Evolutionary conservation across 2,113 vertebrate genomes (phyloP).

Genomic region (Dolichotis patagonum): DNA sequence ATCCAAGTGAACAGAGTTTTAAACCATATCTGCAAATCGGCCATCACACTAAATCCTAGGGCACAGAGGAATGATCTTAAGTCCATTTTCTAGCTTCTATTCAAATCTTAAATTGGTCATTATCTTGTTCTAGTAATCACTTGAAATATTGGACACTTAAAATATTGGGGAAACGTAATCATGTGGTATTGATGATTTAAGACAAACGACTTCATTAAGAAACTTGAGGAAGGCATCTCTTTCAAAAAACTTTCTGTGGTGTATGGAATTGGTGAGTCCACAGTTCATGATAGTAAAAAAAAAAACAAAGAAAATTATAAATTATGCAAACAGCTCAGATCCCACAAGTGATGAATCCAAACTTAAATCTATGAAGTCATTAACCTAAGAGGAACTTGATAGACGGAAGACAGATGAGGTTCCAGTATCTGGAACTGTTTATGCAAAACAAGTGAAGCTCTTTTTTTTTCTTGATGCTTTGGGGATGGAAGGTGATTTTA

Average conservation of each 20-base stretch:
- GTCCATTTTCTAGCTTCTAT: neutral
- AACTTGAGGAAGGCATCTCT: slow-evolving; percentile 80
- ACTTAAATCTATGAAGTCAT: slow-evolving; percentile 82
- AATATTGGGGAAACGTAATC: slow-evolving; percentile 81
- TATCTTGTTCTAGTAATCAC: slow-evolving; percentile 5
- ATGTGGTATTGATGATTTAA: slow-evolving; percentile 82
- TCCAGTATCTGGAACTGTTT: slow-evolving; percentile 79
- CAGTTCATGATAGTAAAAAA: slow-evolving; percentile 81
- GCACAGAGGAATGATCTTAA: neutral
- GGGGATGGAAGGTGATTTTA: slow-evolving; percentile 82
- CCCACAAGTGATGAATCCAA: slow-evolving; percentile 78
- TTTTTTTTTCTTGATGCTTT: slow-evolving; percentile 77
- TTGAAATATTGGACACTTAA: slow-evolving; percentile 40
- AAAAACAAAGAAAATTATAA: slow-evolving; percentile 83
- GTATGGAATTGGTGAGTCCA: slow-evolving; percentile 82
- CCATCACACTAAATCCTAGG: neutral
- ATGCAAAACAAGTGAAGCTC: slow-evolving; percentile 79
- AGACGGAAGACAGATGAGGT: slow-evolving; percentile 78
- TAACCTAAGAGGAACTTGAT: slow-evolving; percentile 81
- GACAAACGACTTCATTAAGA: slow-evolving; percentile 83
- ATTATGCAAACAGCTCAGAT: slow-evolving; percentile 79
- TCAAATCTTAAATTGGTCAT: slow-evolving; percentile 43
- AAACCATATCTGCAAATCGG: neutral
- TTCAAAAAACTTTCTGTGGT: slow-evolving; percentile 80
- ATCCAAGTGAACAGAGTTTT: neutral